Evolutionary conservation across 1,140 invertebrate genomes (phyloP), one percentile per base, ranked within the genome.

Genomic region (Acromyrmex echinatior): DNA sequence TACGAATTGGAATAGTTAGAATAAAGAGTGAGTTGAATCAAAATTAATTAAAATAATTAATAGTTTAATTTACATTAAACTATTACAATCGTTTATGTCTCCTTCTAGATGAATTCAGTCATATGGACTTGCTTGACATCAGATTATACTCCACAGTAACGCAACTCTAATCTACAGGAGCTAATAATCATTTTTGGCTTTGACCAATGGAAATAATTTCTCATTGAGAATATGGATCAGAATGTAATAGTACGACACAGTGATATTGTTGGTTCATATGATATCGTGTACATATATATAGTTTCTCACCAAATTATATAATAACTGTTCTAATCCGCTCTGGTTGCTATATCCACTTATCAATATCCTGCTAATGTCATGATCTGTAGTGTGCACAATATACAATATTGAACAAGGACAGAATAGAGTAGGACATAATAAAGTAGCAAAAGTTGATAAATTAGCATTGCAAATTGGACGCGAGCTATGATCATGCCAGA

Each of bases 301-400:
- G 16, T 45, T 60, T 39, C n/a, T 45, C 31, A 58, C 2, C 14
- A 45, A 77, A 62, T 77, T 77, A 62, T 39, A 77, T 45, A 25
- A 6, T 10, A 39, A 39, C 4, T 51, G 3, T 4, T 51, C 6
- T 25, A 68, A 80, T 80, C 4, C 31, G 6, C 2, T 66, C 28
- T 51, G 35, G 14, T 70, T 68, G 51, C 14, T 63, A 45, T 51
- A 16, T 76, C 12, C 28, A 58, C 2, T 35, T n/a, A n/a, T 65
- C 7, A n/a, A 18, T 62, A 65, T 65, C 21, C 5, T 10, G 0
- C 5, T n/a, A 45, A 18, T 60, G 74, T n/a, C 3, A 45, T 12
- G 39, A 39, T 71, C n/a, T 49, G 3, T 51, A 68, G 12, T 7
- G 5, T 68, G n/a, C 56, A 58, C 14, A 6, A 65, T 35, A 3